Evolutionary conservation across 2,113 vertebrate species (phyloP), one percentile per base, ranked within the genome.

Genomic region (Ptychochromis oligacanthus): DNA sequence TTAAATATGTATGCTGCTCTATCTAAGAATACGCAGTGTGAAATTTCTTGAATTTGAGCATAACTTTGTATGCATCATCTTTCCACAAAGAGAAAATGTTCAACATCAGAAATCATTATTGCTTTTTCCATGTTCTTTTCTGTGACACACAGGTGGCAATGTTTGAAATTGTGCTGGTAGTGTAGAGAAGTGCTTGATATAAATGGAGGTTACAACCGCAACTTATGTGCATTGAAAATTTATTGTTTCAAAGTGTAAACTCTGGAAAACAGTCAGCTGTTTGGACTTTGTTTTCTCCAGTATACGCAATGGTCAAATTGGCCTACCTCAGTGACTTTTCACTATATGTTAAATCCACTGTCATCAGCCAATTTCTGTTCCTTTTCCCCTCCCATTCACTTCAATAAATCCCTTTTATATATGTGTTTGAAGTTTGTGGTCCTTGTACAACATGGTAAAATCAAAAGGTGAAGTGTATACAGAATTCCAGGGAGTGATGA

Each of bases 351-450:
- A 90, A 84, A 89, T 82, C 83, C 89, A 93, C 92, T 94, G 93
- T 93, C 94, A 95, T 96, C 93, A 96, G 95, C 95, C 95, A 96
- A 95, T 96, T 95, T 94, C 93, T 95, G 95, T 96, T 91, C 83
- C 17, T 84, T 96, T 91, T 82, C 31, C 65, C 95, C 58, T 97
- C 95, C 96, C 96, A 96, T 95, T 97, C 96, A 96, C 96, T 97
- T 97, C 96, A 98, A 98, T 97, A 98, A 98, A 98, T 96, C 95
- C 96, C 96, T 97, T 95, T 95, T 97, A 96, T 90, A 97, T 97
- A 97, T 91, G 95, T 94, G 95, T 57, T 28, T 93, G 93, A 93
- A 89, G 85, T 93, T 95, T 96, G 90, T 96, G 92, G 77, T 96
- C 79, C 75, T 49, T 58, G 89, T 65, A 15, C 55, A 67, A 59